Percentiles rank a stretch among this genome's conserved stretches.
Evolutionary conservation across 2,113 vertebrate species (phyloP).

Genomic region (Plotosus lineatus): DNA sequence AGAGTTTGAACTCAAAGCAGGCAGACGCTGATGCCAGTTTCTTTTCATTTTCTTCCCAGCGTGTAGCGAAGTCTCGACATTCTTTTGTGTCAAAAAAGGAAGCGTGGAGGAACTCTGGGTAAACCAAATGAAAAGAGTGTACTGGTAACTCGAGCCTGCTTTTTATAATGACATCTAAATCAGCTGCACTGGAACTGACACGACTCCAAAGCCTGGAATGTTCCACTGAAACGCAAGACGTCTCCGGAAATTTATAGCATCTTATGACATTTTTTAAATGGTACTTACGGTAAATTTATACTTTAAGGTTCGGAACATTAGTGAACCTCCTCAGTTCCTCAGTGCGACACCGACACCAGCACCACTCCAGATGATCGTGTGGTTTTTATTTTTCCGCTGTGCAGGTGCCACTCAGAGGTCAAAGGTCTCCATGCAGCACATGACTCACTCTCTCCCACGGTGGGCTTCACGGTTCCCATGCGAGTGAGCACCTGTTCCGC

Average conservation of each 20-base stretch:
- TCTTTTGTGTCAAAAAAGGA: constrained; percentile 36
- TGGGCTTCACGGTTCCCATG: constrained; percentile 60
- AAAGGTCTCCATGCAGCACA: constrained; percentile 41
- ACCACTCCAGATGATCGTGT: background rate
- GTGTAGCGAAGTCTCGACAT: constrained; percentile 42
- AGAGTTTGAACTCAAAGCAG: constrained; percentile 5
- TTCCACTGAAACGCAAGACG: constrained; percentile 38
- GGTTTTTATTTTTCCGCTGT: constrained; percentile 24
- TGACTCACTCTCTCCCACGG: constrained; percentile 47
- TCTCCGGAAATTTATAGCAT: constrained; percentile 23
- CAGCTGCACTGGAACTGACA: constrained; percentile 25
- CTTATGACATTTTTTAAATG: background rate
- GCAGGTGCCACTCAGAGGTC: constrained; percentile 48
- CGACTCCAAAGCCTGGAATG: constrained; percentile 42
- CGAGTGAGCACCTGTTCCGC: constrained; percentile 73
- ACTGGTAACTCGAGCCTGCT: constrained; percentile 44
- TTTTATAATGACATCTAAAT: constrained; percentile 54
- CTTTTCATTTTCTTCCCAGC: constrained; percentile 33
- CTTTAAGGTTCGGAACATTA: background rate
- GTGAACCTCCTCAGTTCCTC: background rate
- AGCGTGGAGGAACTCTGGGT: constrained; percentile 44
- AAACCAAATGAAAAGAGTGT: constrained; percentile 39
- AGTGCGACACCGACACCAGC: background rate
- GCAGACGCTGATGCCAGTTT: background rate
- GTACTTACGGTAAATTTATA: background rate